phyloP scores from a whole-genome alignment of 2,113 vertebrate species.

The Halichoerus grypus region DNA sequence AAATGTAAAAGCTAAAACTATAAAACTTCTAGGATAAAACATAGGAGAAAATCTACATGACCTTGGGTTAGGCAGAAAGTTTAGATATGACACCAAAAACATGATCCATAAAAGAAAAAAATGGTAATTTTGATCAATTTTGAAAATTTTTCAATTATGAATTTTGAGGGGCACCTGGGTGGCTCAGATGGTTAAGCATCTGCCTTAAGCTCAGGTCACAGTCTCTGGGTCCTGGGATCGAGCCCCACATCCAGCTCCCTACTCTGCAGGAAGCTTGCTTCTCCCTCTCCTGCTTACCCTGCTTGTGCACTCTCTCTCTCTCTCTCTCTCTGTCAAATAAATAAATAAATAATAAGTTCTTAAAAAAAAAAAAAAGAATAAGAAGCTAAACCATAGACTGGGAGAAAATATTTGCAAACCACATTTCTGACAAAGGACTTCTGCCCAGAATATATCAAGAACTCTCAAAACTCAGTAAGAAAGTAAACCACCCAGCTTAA shows the following conservation, averaged over 20 bases:
- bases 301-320: too few species aligned
- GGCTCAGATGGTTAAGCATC: too few species aligned
- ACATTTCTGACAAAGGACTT: background rate
- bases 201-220: too few species aligned
- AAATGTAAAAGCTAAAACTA: background rate
- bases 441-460: background rate
- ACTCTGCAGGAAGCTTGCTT: too few species aligned
- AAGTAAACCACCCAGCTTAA: background rate
- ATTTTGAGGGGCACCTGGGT: background rate
- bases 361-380: background rate
- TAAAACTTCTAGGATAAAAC: background rate
- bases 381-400: background rate
- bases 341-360: too few species aligned
- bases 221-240: too few species aligned
- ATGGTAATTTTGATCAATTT: background rate
- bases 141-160: background rate
- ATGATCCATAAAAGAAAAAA: background rate
- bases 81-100: background rate
- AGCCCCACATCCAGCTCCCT: too few species aligned
- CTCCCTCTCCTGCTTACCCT: too few species aligned
- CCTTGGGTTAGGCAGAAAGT: background rate
- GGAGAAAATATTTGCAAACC: background rate
- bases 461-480: background rate
- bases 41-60: background rate
- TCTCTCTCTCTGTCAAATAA: too few species aligned